Evolutionary conservation across 2,113 vertebrate species (phyloP), one percentile per base, ranked within the genome.

Genomic region (Glareola pratincola): DNA sequence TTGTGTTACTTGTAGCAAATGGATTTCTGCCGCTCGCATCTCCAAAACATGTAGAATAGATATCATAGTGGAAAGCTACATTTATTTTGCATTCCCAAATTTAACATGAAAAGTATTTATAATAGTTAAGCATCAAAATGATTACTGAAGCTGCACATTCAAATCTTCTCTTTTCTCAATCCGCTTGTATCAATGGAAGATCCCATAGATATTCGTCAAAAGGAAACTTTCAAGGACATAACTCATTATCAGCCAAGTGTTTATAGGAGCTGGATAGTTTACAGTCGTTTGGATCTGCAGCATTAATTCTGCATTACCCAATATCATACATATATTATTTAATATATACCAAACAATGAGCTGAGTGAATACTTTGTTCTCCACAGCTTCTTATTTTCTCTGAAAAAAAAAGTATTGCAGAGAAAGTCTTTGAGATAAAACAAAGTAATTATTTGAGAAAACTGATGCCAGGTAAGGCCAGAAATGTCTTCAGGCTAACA

Each of bases 161-260:
- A 94, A 80, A 79, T 95, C 41, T 48, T 93, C 43, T 93, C 87
- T 95, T 96, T 92, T 43, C 91, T 94, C 90, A n/a, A 68, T 85
- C 92, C 95, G 88, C 75, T 91, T 75, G 64, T 95, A 94, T 94
- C 92, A 94, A 19, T 92, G 59, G 78, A 90, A 97, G 97, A 84
- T 95, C 48, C 90, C 86, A 32, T 9, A 77, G 95, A 92, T 94
- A 97, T 94, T 94, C 86, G 96, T 97, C 94, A 97, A 96, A 97
- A 95, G 91, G 59, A 97, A 96, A 89, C 63, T 96, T 96, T 76
- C 88, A 97, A 97, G 94, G 94, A 96, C 82, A 48, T 83, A 86
- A 96, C 80, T 97, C 39, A 37, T 97, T 96, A 53, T 97, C 95
- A 97, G 51, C 67, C 84, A 66, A 94, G 62, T 92, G 84, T 95